phyloP scores from a whole-genome alignment of 1,140 invertebrate species.

The Protaetia brevitarsis region DNA sequence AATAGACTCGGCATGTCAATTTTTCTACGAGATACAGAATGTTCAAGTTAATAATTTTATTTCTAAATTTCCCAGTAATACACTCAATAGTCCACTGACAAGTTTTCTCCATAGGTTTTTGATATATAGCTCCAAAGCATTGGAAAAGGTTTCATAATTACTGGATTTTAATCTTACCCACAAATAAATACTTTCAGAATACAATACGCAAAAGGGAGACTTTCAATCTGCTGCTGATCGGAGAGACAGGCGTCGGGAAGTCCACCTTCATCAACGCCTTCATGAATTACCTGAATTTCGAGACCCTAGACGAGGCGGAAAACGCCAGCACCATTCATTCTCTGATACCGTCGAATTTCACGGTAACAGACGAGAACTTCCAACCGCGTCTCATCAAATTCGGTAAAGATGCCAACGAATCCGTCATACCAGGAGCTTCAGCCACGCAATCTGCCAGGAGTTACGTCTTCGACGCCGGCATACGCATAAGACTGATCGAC shows the following conservation, averaged over 20 bases:
- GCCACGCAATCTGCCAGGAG: background rate
- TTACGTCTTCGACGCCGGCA: background rate
- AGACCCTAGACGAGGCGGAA: background rate
- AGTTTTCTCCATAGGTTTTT: no score
- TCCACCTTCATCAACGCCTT: constrained; percentile 46
- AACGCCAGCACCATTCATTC: background rate
- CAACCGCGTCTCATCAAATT: background rate
- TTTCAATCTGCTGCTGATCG: constrained; percentile 42
- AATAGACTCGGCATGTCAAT: no score
- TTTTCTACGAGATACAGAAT: no score
- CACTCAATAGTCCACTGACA: no score
- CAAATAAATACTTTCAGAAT: background rate
- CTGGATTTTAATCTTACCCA: background rate
- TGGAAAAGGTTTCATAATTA: background rate
- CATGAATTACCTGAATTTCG: constrained; percentile 22
- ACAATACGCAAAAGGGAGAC: background rate
- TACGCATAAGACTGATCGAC: background rate
- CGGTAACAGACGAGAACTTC: constrained; percentile 16
- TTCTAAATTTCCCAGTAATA: no score
- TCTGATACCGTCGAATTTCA: background rate
- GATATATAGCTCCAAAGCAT: no score
- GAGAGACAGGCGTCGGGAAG: constrained; percentile 44
- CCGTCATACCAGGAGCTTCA: background rate
- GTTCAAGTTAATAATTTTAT: no score
- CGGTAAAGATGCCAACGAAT: background rate